Evolutionary conservation across 2,888 invertebrate species (phyloP).

Genomic region (Polia nebulosa): DNA sequence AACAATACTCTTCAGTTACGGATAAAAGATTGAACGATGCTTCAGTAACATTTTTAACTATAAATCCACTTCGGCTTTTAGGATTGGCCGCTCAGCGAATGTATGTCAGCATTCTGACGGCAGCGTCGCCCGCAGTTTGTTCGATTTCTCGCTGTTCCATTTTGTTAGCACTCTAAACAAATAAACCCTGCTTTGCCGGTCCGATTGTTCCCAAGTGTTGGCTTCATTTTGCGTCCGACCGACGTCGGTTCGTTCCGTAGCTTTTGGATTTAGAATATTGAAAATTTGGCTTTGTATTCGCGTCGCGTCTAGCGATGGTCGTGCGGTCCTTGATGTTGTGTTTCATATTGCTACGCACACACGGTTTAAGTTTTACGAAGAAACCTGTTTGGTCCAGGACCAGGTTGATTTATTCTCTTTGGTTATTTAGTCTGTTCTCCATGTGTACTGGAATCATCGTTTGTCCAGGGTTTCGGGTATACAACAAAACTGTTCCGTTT

Average conservation of each 20-base stretch:
- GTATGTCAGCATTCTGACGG: conserved; percentile 66
- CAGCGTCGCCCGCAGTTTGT: conserved; percentile 65
- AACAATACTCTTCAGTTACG: conserved; percentile 39
- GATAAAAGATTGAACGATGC: conserved; percentile 48
- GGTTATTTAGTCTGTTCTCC: background rate
- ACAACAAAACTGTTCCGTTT: background rate
- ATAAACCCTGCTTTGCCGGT: conserved; percentile 66
- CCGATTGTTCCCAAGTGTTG: conserved; percentile 71
- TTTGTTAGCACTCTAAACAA: conserved; percentile 71
- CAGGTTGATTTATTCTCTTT: conserved; percentile 1
- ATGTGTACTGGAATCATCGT: background rate
- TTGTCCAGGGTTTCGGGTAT: background rate
- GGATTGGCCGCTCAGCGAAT: conserved; percentile 66
- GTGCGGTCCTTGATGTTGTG: conserved; percentile 8
- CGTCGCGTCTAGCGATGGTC: conserved; percentile 7
- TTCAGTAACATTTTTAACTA: conserved; percentile 62
- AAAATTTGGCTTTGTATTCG: conserved; percentile 56
- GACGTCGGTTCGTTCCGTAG: conserved; percentile 51
- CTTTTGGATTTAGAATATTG: conserved; percentile 59
- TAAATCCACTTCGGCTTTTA: conserved; percentile 66
- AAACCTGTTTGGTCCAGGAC: background rate
- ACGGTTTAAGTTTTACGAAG: conserved; percentile 5
- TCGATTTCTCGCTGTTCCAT: conserved; percentile 69
- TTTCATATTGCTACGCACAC: conserved; percentile 31
- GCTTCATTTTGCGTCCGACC: conserved; percentile 63